Evolutionary conservation across 2,888 invertebrate genomes (phyloP), one percentile per base, ranked within the genome.

Genomic region (Diarsia mendica): DNA sequence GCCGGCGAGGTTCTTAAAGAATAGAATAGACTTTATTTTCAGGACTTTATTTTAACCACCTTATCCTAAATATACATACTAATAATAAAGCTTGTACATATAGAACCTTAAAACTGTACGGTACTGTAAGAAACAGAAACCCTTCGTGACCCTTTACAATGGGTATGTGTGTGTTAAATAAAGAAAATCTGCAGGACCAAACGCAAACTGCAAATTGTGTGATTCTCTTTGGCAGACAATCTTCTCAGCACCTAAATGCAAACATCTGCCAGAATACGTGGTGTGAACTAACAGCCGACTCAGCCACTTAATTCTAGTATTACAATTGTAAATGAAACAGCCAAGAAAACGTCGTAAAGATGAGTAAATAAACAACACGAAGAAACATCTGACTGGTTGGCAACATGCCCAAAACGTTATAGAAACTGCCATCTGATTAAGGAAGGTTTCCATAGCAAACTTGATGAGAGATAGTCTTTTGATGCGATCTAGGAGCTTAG

Each of bases 261-360:
- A 44, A 44, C 20, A 61, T 20, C 33, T n/a, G n/a, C n/a, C 13
- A 44, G 55, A 13, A n/a, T 10, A 28, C 23, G 33, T 20, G 15
- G 51, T 53, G 18, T 18, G 18, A 49, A 55, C 28, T 20, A 55
- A 28, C n/a, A 55, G 6, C 70, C 18, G 4, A 68, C 51, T 63
- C n/a, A 20, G 23, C 23, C 39, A 64, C 28, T 13, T 77, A 23
- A 67, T 28, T 18, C 64, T 28, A 53, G 18, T 46, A 81, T 72
- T 82, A 82, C 39, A 82, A 68, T 77, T 82, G 82, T 67, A 82
- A 81, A 82, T 81, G 18, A 53, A 64, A 49, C 23, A 51, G 44
- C 48, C 66, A 60, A 82, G 73, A 74, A 64, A 83, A 74, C 33
- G 63, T 20, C 76, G 60, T 80, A 67, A 73, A 79, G 73, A 81